Conservation (phyloP, 2,888 invertebrate species). For the Dasypolia templi region DNA sequence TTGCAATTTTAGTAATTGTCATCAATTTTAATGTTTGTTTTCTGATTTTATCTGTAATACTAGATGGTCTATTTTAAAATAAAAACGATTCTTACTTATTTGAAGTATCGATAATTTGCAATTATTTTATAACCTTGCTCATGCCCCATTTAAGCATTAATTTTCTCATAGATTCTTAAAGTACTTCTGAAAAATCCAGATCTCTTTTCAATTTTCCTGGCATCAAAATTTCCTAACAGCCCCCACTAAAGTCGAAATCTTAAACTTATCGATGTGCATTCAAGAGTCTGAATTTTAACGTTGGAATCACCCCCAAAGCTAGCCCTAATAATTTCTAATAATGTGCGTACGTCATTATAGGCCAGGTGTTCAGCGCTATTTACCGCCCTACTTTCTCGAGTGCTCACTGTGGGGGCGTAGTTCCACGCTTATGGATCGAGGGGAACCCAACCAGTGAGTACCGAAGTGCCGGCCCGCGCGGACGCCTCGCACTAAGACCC, state of each 20-base stretch:
- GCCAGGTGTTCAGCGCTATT: conserved; percentile 87
- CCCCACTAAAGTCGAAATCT: background rate
- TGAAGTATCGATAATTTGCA: background rate
- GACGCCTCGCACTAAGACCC: conserved; percentile 79
- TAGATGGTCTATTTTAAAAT: background rate
- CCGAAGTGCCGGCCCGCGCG: conserved; percentile 84
- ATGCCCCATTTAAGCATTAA: background rate
- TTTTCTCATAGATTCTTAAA: background rate
- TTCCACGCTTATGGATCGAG: conserved; percentile 86
- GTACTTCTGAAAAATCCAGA: background rate
- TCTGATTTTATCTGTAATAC: background rate
- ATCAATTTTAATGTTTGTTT: too few relatives aligned
- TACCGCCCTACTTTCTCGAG: conserved; percentile 87
- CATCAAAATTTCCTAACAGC: background rate
- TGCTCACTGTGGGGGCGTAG: conserved; percentile 79
- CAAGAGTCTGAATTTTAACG: conserved; percentile 56
- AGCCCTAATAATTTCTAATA: conserved; percentile 70
- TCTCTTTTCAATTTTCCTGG: background rate
- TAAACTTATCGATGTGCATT: conserved; percentile 46
- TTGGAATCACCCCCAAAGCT: conserved; percentile 65
- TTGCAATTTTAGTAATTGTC: background rate
- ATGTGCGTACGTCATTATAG: conserved; percentile 78
- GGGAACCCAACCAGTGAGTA: conserved; percentile 82
- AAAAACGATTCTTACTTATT: too few relatives aligned
- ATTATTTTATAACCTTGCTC: background rate